These are phyloP conservation scores for Cyanoramphus novaezelandiae DNA, from an alignment of 2,113 vertebrate species.

Conservation along the genomic window DNA sequence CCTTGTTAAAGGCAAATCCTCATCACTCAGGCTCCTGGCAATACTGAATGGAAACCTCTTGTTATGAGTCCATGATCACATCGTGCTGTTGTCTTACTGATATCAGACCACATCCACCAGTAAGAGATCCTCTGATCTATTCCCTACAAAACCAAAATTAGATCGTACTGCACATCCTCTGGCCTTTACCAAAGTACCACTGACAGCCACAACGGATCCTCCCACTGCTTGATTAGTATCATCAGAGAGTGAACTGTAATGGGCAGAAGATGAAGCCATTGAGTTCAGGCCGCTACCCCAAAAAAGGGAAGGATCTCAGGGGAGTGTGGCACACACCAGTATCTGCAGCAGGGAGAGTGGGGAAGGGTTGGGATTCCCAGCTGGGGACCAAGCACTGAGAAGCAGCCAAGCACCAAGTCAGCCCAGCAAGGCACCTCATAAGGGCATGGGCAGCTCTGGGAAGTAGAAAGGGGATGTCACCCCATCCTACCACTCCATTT, in stretches of 20 bases:
- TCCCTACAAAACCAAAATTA: not conserved
- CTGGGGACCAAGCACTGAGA: not conserved
- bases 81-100: not conserved
- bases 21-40: not conserved
- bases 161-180: fast-evolving
- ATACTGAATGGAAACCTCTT: not conserved
- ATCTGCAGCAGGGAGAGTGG: not conserved
- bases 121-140: not conserved
- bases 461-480: not conserved
- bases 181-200: not conserved
- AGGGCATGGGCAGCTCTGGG: fast-evolving
- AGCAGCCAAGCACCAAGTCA: not conserved
- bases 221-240: not conserved
- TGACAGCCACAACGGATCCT: not conserved
- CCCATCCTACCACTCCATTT: not conserved
- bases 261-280: not conserved
- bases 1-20: not conserved
- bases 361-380: not conserved
- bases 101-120: not conserved
- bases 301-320: not conserved
- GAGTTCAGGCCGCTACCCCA: not conserved
- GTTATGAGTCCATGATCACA: not conserved
- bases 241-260: not conserved
- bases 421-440: not conserved
- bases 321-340: fast-evolving